Conservation (phyloP, 1,140 invertebrate genomes). For the Heterodera carotae region DNA sequence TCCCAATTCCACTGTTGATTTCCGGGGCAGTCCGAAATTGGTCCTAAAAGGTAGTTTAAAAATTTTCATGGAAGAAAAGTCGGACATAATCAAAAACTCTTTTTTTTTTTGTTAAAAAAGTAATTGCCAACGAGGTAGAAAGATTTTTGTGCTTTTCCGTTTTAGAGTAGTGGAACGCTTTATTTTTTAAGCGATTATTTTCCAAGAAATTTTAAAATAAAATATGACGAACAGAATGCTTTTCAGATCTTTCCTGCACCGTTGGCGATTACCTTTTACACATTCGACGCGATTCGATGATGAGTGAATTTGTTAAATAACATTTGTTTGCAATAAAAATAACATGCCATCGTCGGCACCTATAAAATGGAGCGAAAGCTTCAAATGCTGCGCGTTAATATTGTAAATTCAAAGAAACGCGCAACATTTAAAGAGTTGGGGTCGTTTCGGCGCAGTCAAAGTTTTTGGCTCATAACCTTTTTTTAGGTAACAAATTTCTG, state of each 20-base stretch:
- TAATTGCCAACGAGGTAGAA: background rate
- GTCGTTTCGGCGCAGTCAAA: too few relatives aligned
- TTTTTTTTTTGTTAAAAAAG: too few relatives aligned
- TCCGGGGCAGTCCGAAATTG: slow-evolving; percentile 83
- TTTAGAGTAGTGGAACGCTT: too few relatives aligned
- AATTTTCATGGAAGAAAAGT: background rate
- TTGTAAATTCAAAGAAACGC: background rate
- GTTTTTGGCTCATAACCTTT: too few relatives aligned
- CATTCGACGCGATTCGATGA: background rate
- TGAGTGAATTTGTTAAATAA: background rate
- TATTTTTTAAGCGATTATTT: too few relatives aligned
- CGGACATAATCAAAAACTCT: background rate
- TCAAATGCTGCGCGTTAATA: slow-evolving; percentile 5
- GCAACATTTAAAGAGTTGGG: slow-evolving; percentile 9
- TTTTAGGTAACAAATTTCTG: too few relatives aligned
- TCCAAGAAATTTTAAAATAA: background rate
- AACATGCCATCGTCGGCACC: background rate
- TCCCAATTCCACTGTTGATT: slow-evolving; percentile 89
- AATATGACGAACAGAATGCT: background rate
- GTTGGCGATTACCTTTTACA: slow-evolving; percentile 12
- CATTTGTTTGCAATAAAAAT: slow-evolving; percentile 1
- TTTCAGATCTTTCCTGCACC: background rate
- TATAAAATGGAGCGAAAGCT: background rate
- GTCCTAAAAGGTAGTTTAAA: slow-evolving; percentile 73
- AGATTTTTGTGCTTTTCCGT: too few relatives aligned